Conservation (phyloP, 2,888 invertebrate species). For the Chalcis sispes region DNA sequence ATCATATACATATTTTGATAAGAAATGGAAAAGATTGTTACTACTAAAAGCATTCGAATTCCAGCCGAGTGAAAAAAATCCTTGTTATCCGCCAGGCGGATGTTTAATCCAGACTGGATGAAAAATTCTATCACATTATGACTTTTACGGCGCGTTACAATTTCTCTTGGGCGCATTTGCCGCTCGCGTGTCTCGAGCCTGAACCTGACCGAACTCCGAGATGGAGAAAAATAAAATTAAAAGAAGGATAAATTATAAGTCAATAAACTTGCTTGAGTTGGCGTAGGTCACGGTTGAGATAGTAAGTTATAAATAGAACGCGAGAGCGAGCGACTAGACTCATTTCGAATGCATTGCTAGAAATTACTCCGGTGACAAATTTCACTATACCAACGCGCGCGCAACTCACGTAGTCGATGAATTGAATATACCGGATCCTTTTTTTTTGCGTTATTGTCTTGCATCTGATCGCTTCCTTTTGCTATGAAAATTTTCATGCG, state of each 20-base stretch:
- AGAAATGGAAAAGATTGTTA: too few species aligned
- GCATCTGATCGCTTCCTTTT: background rate
- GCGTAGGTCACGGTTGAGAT: slow-evolving; percentile 53
- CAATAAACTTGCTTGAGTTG: slow-evolving; percentile 43
- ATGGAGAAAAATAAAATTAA: background rate
- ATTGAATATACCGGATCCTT: slow-evolving; percentile 5
- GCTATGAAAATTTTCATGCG: background rate
- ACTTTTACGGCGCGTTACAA: background rate
- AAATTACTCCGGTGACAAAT: slow-evolving; percentile 17
- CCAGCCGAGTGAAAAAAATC: too few species aligned
- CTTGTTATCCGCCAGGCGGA: too few species aligned
- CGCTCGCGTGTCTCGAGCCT: slow-evolving; percentile 8
- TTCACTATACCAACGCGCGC: too few species aligned
- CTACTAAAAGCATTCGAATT: too few species aligned
- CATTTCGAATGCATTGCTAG: background rate
- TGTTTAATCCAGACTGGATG: too few species aligned
- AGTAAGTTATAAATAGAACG: slow-evolving; percentile 35
- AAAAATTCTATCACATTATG: slow-evolving; percentile 2
- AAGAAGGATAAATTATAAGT: slow-evolving; percentile 43
- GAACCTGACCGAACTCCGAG: slow-evolving; percentile 52
- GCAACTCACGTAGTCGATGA: too few species aligned
- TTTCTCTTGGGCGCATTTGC: too few species aligned
- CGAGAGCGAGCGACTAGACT: background rate
- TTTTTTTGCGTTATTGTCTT: background rate
- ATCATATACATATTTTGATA: too few species aligned